A percentile compares a stretch with the other conserved stretches of the same genome.
Conservation (phyloP, 2,888 invertebrate genomes). For the Orthonevra nobilis region DNA sequence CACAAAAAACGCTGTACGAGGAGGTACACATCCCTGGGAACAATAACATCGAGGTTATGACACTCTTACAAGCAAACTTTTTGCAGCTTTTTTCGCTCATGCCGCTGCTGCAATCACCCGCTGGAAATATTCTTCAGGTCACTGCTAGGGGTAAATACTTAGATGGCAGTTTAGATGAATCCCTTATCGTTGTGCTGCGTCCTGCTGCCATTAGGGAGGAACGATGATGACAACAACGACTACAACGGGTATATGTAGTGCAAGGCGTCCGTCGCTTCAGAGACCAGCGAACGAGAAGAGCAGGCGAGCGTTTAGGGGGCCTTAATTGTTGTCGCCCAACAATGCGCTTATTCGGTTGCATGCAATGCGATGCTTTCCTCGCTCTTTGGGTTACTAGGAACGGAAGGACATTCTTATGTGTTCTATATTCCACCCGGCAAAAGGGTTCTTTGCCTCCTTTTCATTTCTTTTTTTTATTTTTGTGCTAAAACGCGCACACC, state of each 20-base stretch:
- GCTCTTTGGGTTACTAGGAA: slow-evolving; percentile 31
- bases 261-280: neutral
- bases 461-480: no score
- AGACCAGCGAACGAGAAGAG: neutral
- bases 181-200: slow-evolving; percentile 14
- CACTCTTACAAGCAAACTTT: slow-evolving; percentile 22
- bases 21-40: slow-evolving; percentile 12
- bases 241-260: no score
- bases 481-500: slow-evolving; percentile 10
- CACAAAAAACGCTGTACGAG: slow-evolving; percentile 26
- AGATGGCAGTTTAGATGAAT: slow-evolving; percentile 46
- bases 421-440: neutral
- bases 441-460: slow-evolving; percentile 17
- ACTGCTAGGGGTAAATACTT: slow-evolving; percentile 43
- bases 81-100: slow-evolving; percentile 6
- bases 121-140: slow-evolving; percentile 31
- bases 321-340: slow-evolving; percentile 50
- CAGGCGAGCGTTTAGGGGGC: slow-evolving; percentile 14
- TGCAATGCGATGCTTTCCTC: slow-evolving; percentile 4
- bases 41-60: slow-evolving; percentile 50
- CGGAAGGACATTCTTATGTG: slow-evolving; percentile 5
- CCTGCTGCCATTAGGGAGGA: slow-evolving; percentile 8
- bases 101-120: slow-evolving; percentile 16
- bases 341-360: slow-evolving; percentile 40
- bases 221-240: slow-evolving; percentile 3